Evolutionary conservation across 1,140 invertebrate genomes (phyloP).

Genomic region (Drosophila kepulauana): DNA sequence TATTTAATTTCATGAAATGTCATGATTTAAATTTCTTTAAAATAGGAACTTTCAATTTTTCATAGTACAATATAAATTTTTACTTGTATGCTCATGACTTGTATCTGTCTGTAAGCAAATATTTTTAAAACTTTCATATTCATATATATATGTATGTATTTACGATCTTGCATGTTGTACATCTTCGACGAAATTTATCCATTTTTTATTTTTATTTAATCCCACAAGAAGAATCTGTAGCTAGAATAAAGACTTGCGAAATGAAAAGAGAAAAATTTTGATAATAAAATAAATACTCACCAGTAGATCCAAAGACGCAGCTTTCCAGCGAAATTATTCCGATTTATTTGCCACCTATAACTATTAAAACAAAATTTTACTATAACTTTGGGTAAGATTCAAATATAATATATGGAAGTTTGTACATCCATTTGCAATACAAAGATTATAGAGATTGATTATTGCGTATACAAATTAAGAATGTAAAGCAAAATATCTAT

Average conservation of each 20-base stretch:
- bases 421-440: neutral
- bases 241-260: constrained; percentile 8
- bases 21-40: constrained; percentile 60
- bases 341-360: constrained; percentile 77
- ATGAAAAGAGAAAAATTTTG: neutral
- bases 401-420: neutral
- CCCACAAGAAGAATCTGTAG: neutral
- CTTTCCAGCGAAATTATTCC: constrained; percentile 22
- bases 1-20: constrained; percentile 56
- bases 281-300: constrained; percentile 35
- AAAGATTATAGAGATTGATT: neutral
- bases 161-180: neutral
- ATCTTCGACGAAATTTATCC: neutral
- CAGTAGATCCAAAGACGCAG: constrained; percentile 9
- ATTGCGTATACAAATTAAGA: too few relatives aligned
- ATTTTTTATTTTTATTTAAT: constrained; percentile 1
- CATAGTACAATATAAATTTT: constrained; percentile 49
- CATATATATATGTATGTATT: neutral
- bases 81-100: constrained; percentile 21
- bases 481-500: too few relatives aligned
- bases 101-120: neutral
- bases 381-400: constrained; percentile 2
- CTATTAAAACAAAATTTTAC: constrained; percentile 60
- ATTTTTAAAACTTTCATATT: constrained; percentile 1
- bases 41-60: constrained; percentile 79